phyloP scores from a whole-genome alignment of 2,113 vertebrate genomes.

The Loxodonta africana region DNA sequence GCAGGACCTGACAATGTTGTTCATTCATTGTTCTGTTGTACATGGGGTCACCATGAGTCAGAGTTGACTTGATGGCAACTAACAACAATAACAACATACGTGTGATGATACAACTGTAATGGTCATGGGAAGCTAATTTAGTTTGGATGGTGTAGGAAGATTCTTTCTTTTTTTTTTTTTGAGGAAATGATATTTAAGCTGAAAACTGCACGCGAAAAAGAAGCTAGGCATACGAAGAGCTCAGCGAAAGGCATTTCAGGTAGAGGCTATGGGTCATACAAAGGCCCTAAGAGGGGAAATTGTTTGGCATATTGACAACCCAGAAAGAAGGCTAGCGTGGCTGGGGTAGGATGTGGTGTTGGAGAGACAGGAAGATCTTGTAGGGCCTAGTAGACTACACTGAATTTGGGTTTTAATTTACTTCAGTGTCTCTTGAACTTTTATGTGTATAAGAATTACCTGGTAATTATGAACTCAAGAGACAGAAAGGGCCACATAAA shows the following conservation, averaged over 20 bases:
- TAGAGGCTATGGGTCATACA: neutral
- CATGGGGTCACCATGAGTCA: neutral
- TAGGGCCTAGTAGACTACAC: no score
- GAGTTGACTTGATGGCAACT: neutral
- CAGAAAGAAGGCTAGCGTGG: neutral
- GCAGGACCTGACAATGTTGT: neutral
- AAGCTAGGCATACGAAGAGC: neutral
- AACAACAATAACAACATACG: neutral
- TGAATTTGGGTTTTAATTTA: neutral
- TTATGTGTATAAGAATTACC: neutral
- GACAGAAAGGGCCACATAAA: no score
- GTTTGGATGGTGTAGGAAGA: neutral
- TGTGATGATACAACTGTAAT: neutral
- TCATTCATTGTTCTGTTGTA: neutral
- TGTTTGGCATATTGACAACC: neutral
- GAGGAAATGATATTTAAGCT: neutral
- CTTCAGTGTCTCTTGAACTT: constrained; percentile 9
- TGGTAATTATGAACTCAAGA: no score
- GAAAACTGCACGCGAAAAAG: neutral
- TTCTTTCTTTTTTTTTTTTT: neutral
- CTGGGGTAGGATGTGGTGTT: neutral
- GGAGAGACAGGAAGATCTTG: neutral
- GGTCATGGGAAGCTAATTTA: neutral
- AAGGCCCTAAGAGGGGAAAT: neutral
- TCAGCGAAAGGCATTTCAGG: neutral